Evolutionary conservation across 2,797 vertebrate species (phyloP).

Genomic region (Brotula barbata): DNA sequence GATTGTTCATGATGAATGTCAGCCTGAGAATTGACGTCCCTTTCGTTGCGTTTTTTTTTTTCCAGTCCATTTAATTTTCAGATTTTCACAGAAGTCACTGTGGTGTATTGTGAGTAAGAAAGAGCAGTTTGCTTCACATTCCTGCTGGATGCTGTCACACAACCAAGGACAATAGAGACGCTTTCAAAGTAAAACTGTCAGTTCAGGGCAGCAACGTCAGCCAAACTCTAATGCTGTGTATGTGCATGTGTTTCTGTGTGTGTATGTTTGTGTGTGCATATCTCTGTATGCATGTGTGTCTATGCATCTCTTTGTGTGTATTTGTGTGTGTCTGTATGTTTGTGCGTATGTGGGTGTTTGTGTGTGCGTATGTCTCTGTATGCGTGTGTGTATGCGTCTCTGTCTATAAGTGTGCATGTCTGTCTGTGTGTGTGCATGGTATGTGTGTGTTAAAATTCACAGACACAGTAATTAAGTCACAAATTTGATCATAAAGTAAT

Average conservation of each 20-base stretch:
- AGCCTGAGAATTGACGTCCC: background rate
- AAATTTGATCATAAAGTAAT: too few relatives aligned
- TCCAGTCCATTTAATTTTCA: slow-evolving; percentile 24
- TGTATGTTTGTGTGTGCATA: too few relatives aligned
- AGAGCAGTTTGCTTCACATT: slow-evolving; percentile 71
- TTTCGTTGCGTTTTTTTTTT: slow-evolving; percentile 3
- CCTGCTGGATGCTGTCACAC: slow-evolving; percentile 73
- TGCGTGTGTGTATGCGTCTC: too few relatives aligned
- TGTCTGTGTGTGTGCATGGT: too few relatives aligned
- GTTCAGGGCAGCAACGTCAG: slow-evolving; percentile 72
- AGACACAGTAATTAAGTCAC: too few relatives aligned
- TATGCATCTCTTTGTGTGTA: too few relatives aligned
- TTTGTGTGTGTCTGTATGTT: too few relatives aligned
- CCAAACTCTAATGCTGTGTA: slow-evolving; percentile 65
- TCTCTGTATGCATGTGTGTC: too few relatives aligned
- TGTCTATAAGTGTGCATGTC: too few relatives aligned
- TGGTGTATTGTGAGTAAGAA: slow-evolving; percentile 64
- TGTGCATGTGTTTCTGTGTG: slow-evolving; percentile 3
- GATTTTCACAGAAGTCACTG: background rate
- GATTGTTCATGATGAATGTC: background rate
- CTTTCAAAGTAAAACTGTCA: slow-evolving; percentile 75
- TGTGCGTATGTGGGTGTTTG: too few relatives aligned
- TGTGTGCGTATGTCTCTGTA: too few relatives aligned
- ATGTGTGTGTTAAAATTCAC: too few relatives aligned
- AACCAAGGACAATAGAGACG: slow-evolving; percentile 68